Conservation (phyloP, 35 echinoderm and acorn worm species). For the Stichopus chloronotus region DNA sequence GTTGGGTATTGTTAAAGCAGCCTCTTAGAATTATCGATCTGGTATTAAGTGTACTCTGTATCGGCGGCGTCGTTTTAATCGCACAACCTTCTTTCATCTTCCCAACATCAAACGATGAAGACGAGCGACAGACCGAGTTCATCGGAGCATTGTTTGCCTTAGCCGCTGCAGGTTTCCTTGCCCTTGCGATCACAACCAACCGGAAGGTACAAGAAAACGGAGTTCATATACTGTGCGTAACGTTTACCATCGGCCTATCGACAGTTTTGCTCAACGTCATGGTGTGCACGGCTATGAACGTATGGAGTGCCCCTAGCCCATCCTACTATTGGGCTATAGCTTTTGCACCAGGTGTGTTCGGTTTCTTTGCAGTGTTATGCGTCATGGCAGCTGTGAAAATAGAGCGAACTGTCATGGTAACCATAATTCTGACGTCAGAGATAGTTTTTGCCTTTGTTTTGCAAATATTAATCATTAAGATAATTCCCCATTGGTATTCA, state of each 20-base stretch:
- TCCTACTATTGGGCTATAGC: slow-evolving; percentile 2
- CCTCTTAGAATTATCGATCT: slow-evolving; percentile 16
- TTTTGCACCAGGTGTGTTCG: slow-evolving; percentile 7
- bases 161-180: not conserved
- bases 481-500: slow-evolving; percentile 44
- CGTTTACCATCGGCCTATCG: not conserved
- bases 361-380: slow-evolving; percentile 19
- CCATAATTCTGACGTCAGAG: slow-evolving; percentile 21
- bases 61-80: slow-evolving; percentile 23
- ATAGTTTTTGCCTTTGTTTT: slow-evolving; percentile 39
- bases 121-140: not conserved
- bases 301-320: slow-evolving; percentile 16
- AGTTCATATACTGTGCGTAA: not conserved
- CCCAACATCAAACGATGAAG: not conserved
- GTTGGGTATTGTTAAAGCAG: slow-evolving; percentile 40
- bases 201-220: not conserved
- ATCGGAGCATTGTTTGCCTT: slow-evolving; percentile 23
- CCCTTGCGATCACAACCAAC: not conserved
- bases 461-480: slow-evolving; percentile 26
- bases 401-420: slow-evolving; percentile 26
- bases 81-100: slow-evolving; percentile 51
- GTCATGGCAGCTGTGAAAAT: slow-evolving; percentile 6
- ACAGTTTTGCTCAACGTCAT: not conserved
- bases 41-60: slow-evolving; percentile 18
- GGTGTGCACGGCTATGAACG: slow-evolving; percentile 9